Percentiles rank a stretch among this genome's conserved stretches.
Conservation (phyloP, 2,888 invertebrate species). For the Diarsia dahlii region DNA sequence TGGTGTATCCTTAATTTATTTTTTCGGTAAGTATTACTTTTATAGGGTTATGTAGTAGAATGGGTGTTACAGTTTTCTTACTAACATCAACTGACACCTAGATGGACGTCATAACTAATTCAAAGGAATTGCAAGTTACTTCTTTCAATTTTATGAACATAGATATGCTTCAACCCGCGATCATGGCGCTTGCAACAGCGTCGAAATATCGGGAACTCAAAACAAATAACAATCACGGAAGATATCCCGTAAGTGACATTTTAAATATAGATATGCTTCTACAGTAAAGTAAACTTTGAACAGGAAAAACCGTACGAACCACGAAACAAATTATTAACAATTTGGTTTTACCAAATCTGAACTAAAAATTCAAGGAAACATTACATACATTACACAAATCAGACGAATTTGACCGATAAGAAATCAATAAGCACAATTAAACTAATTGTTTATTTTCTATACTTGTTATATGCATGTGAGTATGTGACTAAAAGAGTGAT, state of each 20-base stretch:
- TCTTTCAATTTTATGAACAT: neutral
- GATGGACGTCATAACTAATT: neutral
- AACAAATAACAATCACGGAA: no score
- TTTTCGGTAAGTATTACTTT: neutral
- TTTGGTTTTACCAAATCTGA: neutral
- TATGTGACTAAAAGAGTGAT: neutral
- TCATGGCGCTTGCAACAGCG: no score
- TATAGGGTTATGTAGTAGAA: neutral
- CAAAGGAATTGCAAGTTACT: neutral
- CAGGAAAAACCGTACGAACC: neutral
- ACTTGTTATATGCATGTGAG: neutral
- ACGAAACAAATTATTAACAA: no score
- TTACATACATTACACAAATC: constrained; percentile 3
- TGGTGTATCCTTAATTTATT: neutral
- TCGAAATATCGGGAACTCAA: no score
- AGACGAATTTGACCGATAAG: constrained; percentile 1
- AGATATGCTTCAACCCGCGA: constrained; percentile 7
- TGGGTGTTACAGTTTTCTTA: neutral
- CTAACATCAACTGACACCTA: neutral
- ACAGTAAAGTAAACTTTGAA: constrained; percentile 4
- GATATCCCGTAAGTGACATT: no score
- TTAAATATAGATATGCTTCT: constrained; percentile 5
- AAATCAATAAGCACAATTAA: neutral
- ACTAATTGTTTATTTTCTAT: neutral
- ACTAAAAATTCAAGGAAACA: neutral